These are phyloP conservation scores for Leptinotarsa peninsularis DNA, from an alignment of 2,888 invertebrate genomes.

Conservation along the genomic window DNA sequence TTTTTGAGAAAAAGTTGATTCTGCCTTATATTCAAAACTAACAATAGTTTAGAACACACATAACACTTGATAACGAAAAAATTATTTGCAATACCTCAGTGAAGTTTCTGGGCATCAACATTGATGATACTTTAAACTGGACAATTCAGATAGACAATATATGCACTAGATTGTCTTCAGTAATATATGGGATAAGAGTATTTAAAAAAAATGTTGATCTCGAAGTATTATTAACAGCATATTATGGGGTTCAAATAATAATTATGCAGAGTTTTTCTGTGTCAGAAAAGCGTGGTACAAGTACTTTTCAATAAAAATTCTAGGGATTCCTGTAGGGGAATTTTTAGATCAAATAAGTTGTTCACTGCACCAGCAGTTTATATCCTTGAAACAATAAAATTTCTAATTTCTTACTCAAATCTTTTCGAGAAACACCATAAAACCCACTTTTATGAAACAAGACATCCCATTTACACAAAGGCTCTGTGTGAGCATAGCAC, in stretches of 20 bases:
- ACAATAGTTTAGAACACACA: neutral
- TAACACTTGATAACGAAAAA: neutral
- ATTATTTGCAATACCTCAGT: too few relatives aligned
- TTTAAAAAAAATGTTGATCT: neutral
- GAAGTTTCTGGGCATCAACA: neutral
- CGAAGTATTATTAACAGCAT: slow-evolving; percentile 1
- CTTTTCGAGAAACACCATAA: too few relatives aligned
- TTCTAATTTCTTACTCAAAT: too few relatives aligned
- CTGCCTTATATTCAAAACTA: neutral
- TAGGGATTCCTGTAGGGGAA: too few relatives aligned
- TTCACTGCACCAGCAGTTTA: too few relatives aligned
- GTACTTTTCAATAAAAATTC: too few relatives aligned
- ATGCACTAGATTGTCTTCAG: neutral
- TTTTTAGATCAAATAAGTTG: too few relatives aligned
- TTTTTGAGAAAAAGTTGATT: slow-evolving; percentile 11
- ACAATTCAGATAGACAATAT: slow-evolving; percentile 17
- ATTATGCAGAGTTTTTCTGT: neutral
- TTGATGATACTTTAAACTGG: slow-evolving; percentile 19
- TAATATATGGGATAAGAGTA: slow-evolving; percentile 1
- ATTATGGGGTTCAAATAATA: slow-evolving; percentile 13
- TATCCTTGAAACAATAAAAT: too few relatives aligned
- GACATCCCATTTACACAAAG: too few relatives aligned
- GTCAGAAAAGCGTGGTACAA: neutral
- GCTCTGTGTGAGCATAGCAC: too few relatives aligned
- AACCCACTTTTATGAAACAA: too few relatives aligned